Evolutionary conservation across 2,888 invertebrate genomes (phyloP).

Genomic region (Lycocerus yunnanus): DNA sequence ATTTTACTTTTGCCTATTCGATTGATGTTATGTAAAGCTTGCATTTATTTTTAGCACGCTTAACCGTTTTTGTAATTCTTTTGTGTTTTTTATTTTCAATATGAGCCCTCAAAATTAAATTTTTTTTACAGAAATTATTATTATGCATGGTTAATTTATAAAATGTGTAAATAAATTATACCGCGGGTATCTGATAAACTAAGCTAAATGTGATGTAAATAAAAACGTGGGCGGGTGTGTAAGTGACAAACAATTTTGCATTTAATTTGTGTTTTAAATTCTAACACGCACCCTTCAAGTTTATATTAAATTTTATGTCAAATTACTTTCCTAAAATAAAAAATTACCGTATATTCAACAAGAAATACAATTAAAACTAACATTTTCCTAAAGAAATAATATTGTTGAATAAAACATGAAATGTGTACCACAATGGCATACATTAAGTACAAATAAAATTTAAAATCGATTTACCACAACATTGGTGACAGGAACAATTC

Average conservation of each 20-base stretch:
- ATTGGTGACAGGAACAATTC: constrained; percentile 17
- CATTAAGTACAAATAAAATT: constrained; percentile 9
- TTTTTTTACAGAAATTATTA: neutral
- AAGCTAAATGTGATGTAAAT: neutral
- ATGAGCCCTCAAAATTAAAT: neutral
- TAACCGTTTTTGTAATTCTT: neutral
- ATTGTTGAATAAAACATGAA: neutral
- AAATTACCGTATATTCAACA: neutral
- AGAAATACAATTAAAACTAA: neutral
- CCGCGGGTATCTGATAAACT: neutral
- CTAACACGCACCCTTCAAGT: neutral
- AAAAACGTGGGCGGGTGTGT: neutral
- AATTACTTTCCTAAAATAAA: neutral
- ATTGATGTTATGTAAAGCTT: neutral
- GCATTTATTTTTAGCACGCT: neutral
- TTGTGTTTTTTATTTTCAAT: neutral
- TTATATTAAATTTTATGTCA: neutral
- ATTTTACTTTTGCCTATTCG: neutral
- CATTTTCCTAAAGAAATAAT: neutral
- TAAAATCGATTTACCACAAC: constrained; percentile 15
- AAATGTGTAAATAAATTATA: neutral
- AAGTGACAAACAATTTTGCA: neutral
- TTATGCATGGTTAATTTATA: neutral
- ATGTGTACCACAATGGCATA: neutral
- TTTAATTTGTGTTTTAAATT: neutral